Percentiles rank a stretch among this genome's conserved stretches.
phyloP scores from a whole-genome alignment of 35 echinoderm and acorn worm species.

The Holothuria glaberrima region DNA sequence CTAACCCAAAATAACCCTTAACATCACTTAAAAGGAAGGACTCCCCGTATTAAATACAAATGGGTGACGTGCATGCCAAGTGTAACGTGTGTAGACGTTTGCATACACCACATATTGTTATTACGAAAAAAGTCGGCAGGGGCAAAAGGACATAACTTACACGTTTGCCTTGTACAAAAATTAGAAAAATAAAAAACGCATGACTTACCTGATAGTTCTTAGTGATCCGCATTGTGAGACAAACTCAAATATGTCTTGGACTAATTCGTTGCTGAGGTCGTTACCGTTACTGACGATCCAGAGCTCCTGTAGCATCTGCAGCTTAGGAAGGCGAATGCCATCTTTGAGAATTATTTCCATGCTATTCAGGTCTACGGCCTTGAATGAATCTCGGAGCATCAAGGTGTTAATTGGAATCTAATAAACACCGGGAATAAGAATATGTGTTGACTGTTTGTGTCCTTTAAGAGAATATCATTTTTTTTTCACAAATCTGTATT shows the following conservation, averaged over 20 bases:
- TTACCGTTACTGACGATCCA: slow-evolving; percentile 21
- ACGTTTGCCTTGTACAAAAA: background rate
- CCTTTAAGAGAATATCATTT: background rate
- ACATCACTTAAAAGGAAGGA: background rate
- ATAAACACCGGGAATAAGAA: background rate
- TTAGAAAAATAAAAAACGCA: background rate
- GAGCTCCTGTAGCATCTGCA: background rate
- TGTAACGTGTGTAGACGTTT: background rate
- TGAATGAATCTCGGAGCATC: slow-evolving; percentile 16
- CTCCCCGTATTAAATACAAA: background rate
- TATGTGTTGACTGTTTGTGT: slow-evolving; percentile 11
- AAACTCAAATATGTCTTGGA: slow-evolving; percentile 8
- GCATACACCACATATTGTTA: background rate
- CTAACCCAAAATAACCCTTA: background rate
- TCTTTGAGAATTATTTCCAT: slow-evolving; percentile 27
- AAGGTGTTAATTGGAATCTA: slow-evolving; percentile 30
- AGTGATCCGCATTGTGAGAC: background rate
- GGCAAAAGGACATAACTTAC: background rate
- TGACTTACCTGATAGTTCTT: slow-evolving; percentile 15
- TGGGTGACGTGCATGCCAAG: background rate
- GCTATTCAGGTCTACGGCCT: slow-evolving; percentile 15
- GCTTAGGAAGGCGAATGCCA: slow-evolving; percentile 9
- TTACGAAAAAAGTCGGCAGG: background rate
- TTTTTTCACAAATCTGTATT: slow-evolving; percentile 9
- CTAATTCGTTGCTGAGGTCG: slow-evolving; percentile 9